phyloP scores from a whole-genome alignment of 2,113 vertebrate genomes.

The Ginglymostoma cirratum region DNA sequence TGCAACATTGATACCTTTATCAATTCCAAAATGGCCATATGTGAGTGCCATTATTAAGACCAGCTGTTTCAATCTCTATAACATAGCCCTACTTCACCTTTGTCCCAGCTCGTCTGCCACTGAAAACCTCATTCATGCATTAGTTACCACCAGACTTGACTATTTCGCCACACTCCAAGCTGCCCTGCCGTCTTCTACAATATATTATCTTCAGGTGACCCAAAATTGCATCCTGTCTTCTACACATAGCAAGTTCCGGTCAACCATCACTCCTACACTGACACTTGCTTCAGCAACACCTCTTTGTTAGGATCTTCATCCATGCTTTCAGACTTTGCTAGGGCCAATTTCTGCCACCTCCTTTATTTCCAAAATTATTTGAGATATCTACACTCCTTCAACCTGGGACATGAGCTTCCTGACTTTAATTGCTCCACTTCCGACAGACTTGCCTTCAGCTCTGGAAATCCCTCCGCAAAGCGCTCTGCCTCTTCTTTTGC shows the following conservation, averaged over 20 bases:
- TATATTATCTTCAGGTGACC: neutral
- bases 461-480: neutral
- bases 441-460: neutral
- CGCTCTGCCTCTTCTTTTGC: neutral
- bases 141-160: neutral
- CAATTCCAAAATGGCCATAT: neutral
- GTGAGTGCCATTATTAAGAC: neutral
- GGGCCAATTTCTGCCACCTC: neutral
- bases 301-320: neutral
- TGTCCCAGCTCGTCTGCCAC: neutral
- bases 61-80: neutral
- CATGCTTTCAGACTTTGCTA: neutral
- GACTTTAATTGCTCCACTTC: neutral
- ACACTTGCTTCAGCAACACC: neutral
- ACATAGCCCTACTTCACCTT: neutral
- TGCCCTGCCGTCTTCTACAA: neutral
- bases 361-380: neutral
- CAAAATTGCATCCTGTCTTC: neutral
- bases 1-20: neutral
- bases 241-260: no score
- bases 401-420: neutral
- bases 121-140: neutral
- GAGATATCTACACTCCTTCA: neutral
- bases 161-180: neutral
- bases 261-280: neutral